Evolutionary conservation across 2,113 vertebrate genomes (phyloP), one percentile per base, ranked within the genome.

Genomic region (Oostethus manadensis): DNA sequence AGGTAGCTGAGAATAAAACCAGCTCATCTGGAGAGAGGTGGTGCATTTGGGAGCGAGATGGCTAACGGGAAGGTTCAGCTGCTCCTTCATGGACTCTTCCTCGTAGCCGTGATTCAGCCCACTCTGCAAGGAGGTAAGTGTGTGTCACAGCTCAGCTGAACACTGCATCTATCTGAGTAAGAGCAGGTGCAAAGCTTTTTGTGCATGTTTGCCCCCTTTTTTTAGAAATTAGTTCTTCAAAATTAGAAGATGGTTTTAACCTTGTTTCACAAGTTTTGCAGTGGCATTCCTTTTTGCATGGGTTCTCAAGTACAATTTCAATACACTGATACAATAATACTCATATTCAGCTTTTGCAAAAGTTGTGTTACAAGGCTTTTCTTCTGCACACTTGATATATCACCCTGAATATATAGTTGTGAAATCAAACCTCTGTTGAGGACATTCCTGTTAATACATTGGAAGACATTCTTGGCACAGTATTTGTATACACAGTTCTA

Each of bases 81-180:
- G 87, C 89, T 92, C 81, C 82, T 92, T 66, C 91, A 85, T 50
- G 92, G 92, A 89, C 90, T 84, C 88, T 86, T 95, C 87, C 82
- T 96, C 70, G 69, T 92, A 60, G 78, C 86, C 66, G 71, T 92
- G 87, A 85, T 91, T 84, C 91, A 86, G 65, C 89, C 91, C 69
- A 90, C 93, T 68, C 89, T 92, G 80, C 93, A 94, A 84, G 94
- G 95, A 95, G 95, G 94, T 96, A 94, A 92, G 95, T 80, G 64
- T 61, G 63, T 53, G 44, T 68, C 53, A 20, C 72, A 68, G 73
- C 69, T 81, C 64, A 73, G 64, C 62, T 40, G 16, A 59, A 64
- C 48, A 51, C 66, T 62, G 56, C 55, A 65, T 71, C 66, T 65
- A 20, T 51, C 62, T 62, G 40, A 35, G 38, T 53, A 46, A 17